Evolutionary conservation across 1,140 invertebrate species (phyloP), one percentile per base, ranked within the genome.

Genomic region (Cydia pomonella): DNA sequence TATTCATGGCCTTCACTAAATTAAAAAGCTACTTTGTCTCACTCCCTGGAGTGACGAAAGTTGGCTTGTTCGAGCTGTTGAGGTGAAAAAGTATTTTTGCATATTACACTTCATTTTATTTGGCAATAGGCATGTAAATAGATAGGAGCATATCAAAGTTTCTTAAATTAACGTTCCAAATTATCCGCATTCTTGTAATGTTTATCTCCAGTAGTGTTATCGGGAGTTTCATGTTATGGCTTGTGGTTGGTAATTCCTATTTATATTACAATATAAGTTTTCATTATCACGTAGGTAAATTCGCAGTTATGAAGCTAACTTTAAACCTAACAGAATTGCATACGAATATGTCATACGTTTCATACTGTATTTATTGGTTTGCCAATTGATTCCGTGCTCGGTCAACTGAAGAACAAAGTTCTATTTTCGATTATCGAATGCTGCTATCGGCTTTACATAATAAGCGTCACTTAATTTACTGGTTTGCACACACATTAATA

Each of bases 401-500:
- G 23, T 23, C 18, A 3, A 21, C 53, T 23, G 53, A 21, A 59
- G 18, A n/a, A 33, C 41, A 38, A 69, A 69, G 29, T 18, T 18
- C n/a, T n/a, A 74, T 77, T 64, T 44, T 76, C 63, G 18, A 18
- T n/a, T 73, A 23, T 2, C 2, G 4, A 73, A 18, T 10, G 41
- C n/a, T 73, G 29, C 21, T 53, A 73, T 33, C 47, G 44, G 23
- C 13, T 69, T 69, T 41, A 33, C 64, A 69, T 69, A 33, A 69
- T 33, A 69, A 33, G 27, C 73, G 73, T 63, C 72, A 73, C 10
- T 47, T 47, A 73, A 50, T 74, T 63, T 59, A 25, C 47, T 69
- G 53, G 18, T 59, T 59, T 59, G 9, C 21, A 23, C 21, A 18
- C 50, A 23, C 9, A 6, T 59, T 59, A 12, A 23, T 59, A 23